phyloP scores from a whole-genome alignment of 2,797 vertebrate species.

The Leontocebus nigricollis region DNA sequence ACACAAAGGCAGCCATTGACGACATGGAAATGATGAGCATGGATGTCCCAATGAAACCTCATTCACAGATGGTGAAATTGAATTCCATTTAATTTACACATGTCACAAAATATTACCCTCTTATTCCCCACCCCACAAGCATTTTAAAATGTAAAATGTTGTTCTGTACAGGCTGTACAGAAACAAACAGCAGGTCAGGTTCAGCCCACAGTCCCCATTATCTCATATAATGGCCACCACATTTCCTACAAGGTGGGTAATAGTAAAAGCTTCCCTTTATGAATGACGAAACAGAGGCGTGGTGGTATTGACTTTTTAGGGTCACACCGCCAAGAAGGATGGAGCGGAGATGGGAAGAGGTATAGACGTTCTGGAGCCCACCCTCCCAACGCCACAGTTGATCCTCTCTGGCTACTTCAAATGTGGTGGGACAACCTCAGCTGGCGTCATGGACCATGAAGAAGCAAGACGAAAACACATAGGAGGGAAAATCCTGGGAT shows the following conservation, averaged over 20 bases:
- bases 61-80: not conserved
- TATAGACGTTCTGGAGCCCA: not conserved
- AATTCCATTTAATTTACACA: not conserved
- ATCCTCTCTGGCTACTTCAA: not conserved
- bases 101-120: not conserved
- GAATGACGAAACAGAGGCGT: not conserved
- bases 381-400: accelerated
- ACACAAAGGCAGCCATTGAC: not conserved
- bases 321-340: accelerated
- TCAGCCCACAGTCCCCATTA: not conserved
- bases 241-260: not conserved
- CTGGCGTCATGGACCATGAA: too few species aligned
- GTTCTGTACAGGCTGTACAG: accelerated
- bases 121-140: not conserved
- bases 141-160: not conserved
- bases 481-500: too few species aligned
- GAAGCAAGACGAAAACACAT: too few species aligned
- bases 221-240: accelerated
- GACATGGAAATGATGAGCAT: accelerated
- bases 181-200: not conserved
- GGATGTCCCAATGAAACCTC: too few species aligned
- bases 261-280: accelerated
- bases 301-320: not conserved
- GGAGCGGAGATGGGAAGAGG: accelerated
- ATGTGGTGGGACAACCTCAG: accelerated